Percentiles rank a stretch among this genome's conserved stretches.
Evolutionary conservation across 2,797 vertebrate species (phyloP).

Genomic region (Lutjanus argentimaculatus): DNA sequence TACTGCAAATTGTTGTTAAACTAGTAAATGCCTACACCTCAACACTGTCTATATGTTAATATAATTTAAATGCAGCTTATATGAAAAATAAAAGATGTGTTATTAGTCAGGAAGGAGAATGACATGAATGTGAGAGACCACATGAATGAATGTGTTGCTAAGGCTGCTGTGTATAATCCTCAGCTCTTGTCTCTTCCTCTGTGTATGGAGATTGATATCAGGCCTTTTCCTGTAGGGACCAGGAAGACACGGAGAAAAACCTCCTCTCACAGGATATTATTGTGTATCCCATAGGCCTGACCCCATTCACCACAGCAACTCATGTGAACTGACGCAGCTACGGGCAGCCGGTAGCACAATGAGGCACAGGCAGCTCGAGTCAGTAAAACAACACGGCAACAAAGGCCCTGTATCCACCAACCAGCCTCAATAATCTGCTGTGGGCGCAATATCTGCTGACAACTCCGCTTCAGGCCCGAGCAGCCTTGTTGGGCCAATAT

Average conservation of each 20-base stretch:
- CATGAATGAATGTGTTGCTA: slow-evolving; percentile 35
- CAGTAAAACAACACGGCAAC: slow-evolving; percentile 82
- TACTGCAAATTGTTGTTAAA: too few species aligned
- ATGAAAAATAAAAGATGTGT: background rate
- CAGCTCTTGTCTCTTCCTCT: slow-evolving; percentile 58
- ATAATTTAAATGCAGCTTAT: slow-evolving; percentile 21
- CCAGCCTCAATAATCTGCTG: slow-evolving; percentile 81
- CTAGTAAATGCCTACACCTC: too few species aligned
- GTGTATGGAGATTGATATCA: slow-evolving; percentile 83
- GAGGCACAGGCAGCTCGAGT: slow-evolving; percentile 67
- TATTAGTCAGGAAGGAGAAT: slow-evolving; percentile 21
- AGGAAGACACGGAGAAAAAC: slow-evolving; percentile 64
- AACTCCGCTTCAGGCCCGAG: slow-evolving; percentile 59
- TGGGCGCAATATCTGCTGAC: slow-evolving; percentile 84
- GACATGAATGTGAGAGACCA: slow-evolving; percentile 25
- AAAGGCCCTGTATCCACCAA: slow-evolving; percentile 81
- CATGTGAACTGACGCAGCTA: slow-evolving; percentile 80
- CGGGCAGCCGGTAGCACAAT: slow-evolving; percentile 74
- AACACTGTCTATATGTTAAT: background rate
- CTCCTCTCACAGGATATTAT: slow-evolving; percentile 79
- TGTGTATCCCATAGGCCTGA: slow-evolving; percentile 67
- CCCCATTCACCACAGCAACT: slow-evolving; percentile 77
- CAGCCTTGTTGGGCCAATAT: slow-evolving; percentile 55
- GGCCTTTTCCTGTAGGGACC: slow-evolving; percentile 77
- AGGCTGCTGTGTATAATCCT: slow-evolving; percentile 56